A percentile compares a stretch with the other conserved stretches of the same genome.
Conservation (phyloP, 1,140 invertebrate species). For the Brachionus calyciflorus region DNA sequence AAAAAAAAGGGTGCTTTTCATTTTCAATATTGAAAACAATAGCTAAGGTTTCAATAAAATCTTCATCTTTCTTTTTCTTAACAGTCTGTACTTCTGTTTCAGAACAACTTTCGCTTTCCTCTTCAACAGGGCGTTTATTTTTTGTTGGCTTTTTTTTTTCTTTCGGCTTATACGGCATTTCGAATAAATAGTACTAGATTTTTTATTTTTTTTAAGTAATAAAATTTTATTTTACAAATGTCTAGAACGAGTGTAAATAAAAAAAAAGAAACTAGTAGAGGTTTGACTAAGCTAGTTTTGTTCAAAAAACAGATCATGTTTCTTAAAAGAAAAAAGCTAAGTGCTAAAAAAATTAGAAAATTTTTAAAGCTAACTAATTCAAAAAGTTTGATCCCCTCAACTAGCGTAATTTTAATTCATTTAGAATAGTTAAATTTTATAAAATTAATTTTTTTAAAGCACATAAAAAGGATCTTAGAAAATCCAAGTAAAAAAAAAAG, state of each 20-base stretch:
- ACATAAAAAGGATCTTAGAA: neutral
- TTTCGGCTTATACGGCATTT: neutral
- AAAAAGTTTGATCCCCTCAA: neutral
- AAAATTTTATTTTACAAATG: neutral
- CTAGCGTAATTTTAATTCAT: neutral
- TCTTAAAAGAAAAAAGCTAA: neutral
- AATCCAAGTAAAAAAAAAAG: neutral
- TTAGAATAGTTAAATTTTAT: neutral
- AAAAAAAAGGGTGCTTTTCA: neutral
- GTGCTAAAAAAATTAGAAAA: neutral
- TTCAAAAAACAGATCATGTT: neutral
- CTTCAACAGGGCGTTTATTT: conserved; percentile 1
- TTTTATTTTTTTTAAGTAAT: neutral
- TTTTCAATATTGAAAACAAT: conserved; percentile 12
- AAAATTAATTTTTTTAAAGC: neutral
- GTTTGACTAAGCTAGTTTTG: neutral
- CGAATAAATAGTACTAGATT: neutral
- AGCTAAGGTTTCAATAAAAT: neutral
- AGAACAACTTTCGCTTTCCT: neutral
- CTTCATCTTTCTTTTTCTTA: neutral
- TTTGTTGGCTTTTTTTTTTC: neutral
- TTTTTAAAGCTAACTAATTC: neutral
- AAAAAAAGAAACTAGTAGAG: no score
- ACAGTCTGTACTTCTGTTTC: neutral
- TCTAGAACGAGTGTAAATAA: neutral